Evolutionary conservation across 2,113 vertebrate genomes (phyloP).

Genomic region (Tamias sibiricus): DNA sequence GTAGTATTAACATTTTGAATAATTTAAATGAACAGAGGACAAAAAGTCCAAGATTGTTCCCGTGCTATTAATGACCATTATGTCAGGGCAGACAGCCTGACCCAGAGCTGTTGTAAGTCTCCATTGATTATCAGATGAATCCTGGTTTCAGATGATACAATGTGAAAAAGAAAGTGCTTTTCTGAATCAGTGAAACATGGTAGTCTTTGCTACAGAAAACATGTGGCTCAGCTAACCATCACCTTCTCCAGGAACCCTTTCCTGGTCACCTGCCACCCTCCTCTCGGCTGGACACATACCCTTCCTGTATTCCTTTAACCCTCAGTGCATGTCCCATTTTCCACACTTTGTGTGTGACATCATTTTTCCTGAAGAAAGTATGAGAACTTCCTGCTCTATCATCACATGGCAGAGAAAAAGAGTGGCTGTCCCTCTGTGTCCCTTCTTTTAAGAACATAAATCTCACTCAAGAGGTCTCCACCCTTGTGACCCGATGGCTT

Average conservation of each 20-base stretch:
- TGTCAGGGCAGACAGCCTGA: background rate
- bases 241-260: background rate
- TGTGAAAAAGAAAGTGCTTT: background rate
- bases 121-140: background rate
- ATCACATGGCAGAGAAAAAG: background rate
- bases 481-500: background rate
- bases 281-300: background rate
- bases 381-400: background rate
- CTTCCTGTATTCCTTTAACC: background rate
- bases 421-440: background rate
- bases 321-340: background rate
- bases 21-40: background rate
- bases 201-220: background rate
- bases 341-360: background rate
- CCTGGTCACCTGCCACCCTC: background rate
- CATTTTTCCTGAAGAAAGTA: background rate
- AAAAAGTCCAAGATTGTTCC: background rate
- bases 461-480: background rate
- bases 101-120: background rate
- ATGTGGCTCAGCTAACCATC: background rate
- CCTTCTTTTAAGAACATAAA: background rate
- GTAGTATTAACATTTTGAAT: background rate
- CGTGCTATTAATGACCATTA: background rate
- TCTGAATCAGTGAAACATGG: background rate
- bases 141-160: background rate